These are phyloP conservation scores for Drosophila lacicola DNA, from an alignment of 2,888 invertebrate species.

Conservation along the genomic window DNA sequence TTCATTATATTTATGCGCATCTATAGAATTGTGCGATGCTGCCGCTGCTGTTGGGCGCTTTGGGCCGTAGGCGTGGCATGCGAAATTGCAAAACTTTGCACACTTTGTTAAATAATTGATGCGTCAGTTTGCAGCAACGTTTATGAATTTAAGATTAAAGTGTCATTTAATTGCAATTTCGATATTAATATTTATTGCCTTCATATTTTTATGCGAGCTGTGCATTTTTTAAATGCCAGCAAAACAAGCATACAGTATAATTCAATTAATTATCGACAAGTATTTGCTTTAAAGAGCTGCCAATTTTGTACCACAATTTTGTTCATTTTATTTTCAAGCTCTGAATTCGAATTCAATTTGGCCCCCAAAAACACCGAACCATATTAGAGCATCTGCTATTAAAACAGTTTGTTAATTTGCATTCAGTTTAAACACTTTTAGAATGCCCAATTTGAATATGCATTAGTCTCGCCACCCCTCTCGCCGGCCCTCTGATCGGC, in stretches of 20 bases:
- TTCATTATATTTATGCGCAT: constrained; percentile 80
- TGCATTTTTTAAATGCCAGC: constrained; percentile 48
- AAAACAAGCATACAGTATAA: constrained; percentile 28
- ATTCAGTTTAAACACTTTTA: constrained; percentile 65
- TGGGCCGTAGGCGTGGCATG: constrained; percentile 56
- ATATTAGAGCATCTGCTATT: constrained; percentile 47
- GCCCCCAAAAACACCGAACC: neutral
- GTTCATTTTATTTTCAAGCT: constrained; percentile 4
- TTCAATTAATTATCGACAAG: constrained; percentile 71
- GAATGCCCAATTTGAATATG: constrained; percentile 56
- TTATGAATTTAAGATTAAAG: constrained; percentile 81
- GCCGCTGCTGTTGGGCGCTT: neutral
- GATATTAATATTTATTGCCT: constrained; percentile 51
- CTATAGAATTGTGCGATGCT: constrained; percentile 57
- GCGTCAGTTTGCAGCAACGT: constrained; percentile 48
- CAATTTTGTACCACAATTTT: constrained; percentile 16
- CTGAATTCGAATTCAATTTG: constrained; percentile 56
- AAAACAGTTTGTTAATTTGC: constrained; percentile 73
- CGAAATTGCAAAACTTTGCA: constrained; percentile 63
- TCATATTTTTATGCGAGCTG: constrained; percentile 14
- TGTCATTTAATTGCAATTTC: constrained; percentile 74
- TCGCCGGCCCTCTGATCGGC: neutral
- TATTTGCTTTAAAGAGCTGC: constrained; percentile 51
- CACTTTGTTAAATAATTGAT: constrained; percentile 75
- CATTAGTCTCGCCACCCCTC: constrained; percentile 25